Evolutionary conservation across 2,113 vertebrate genomes (phyloP).

Genomic region (Marcusenius ussheri): DNA sequence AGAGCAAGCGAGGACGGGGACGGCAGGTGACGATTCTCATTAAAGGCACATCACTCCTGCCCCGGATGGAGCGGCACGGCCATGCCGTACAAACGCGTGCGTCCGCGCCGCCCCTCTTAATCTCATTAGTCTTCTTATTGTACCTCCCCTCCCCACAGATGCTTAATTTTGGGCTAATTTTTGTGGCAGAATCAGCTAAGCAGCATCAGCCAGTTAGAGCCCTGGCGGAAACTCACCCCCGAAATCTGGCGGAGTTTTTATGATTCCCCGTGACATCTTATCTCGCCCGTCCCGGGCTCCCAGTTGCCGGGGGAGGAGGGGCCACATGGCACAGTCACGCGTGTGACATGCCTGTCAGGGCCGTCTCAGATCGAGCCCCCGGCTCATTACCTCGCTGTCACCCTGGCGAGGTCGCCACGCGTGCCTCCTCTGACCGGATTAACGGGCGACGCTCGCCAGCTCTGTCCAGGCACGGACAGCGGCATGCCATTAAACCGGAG

Average conservation of each 20-base stretch:
- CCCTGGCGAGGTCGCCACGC: background rate
- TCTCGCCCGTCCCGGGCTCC: background rate
- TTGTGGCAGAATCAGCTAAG: background rate
- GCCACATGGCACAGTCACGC: background rate
- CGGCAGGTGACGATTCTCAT: slow-evolving; percentile 22
- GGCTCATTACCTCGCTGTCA: slow-evolving; percentile 7
- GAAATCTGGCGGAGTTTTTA: background rate
- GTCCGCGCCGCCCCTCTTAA: background rate
- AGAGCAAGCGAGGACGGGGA: background rate
- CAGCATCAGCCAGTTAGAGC: background rate
- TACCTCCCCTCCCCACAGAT: background rate
- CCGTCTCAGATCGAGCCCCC: background rate
- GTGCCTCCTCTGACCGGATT: background rate
- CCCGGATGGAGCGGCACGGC: background rate
- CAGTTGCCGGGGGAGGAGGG: background rate
- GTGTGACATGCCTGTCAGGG: background rate
- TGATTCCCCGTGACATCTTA: background rate
- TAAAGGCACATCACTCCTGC: background rate
- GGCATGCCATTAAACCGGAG: background rate
- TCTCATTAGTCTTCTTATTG: background rate
- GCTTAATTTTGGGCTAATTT: background rate
- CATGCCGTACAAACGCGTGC: background rate
- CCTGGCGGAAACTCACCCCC: background rate
- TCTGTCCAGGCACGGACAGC: background rate
- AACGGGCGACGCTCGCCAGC: background rate